Evolutionary conservation across 2,888 invertebrate species (phyloP).

Genomic region (Plagodis pulveraria): DNA sequence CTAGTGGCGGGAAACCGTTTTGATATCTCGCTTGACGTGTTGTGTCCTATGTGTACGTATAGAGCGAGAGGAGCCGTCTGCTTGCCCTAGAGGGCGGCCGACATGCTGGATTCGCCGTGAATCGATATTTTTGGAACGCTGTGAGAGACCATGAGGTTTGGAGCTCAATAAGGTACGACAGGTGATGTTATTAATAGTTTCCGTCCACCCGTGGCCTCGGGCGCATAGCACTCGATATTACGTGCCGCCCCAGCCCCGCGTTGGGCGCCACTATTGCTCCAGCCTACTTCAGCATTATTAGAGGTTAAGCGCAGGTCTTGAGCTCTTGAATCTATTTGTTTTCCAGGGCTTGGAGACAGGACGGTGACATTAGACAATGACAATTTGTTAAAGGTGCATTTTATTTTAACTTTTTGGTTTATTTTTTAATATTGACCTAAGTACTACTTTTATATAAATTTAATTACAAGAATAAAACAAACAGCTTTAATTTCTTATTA

Average conservation of each 20-base stretch:
- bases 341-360: slow-evolving; percentile 9
- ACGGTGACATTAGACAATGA: too few species aligned
- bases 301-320: slow-evolving; percentile 32
- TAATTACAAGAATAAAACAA: too few species aligned
- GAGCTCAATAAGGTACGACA: slow-evolving; percentile 78
- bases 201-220: slow-evolving; percentile 41
- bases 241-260: slow-evolving; percentile 47
- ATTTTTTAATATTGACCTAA: too few species aligned
- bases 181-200: slow-evolving; percentile 63
- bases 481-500: too few species aligned
- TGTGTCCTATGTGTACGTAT: slow-evolving; percentile 80
- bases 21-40: slow-evolving; percentile 83
- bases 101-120: slow-evolving; percentile 83
- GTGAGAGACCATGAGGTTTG: slow-evolving; percentile 78
- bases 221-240: slow-evolving; percentile 31
- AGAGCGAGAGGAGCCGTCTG: slow-evolving; percentile 81
- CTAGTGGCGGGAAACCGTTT: slow-evolving; percentile 84
- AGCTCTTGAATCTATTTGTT: slow-evolving; percentile 20
- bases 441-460: too few species aligned
- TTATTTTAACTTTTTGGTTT: too few species aligned
- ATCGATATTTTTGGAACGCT: slow-evolving; percentile 83
- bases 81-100: slow-evolving; percentile 82
- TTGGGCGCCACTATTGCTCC: slow-evolving; percentile 53
- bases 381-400: too few species aligned
- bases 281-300: slow-evolving; percentile 22